These are phyloP conservation scores for Drosophila lacertosa DNA, from an alignment of 1,140 invertebrate genomes.

Conservation along the genomic window DNA sequence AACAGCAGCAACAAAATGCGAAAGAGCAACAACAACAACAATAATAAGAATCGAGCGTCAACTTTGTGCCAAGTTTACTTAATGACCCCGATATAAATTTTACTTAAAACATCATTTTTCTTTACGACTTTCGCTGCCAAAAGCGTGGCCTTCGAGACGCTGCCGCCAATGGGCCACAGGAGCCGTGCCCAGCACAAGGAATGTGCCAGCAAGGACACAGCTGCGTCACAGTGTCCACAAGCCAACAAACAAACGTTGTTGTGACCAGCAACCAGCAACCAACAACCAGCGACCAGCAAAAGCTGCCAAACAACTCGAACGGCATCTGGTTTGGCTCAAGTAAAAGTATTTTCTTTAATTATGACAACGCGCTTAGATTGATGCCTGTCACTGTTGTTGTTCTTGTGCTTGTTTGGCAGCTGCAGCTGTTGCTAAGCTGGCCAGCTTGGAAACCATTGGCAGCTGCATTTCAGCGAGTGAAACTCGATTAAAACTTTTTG, in stretches of 20 bases:
- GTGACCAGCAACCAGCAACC: not conserved
- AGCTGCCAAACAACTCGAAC: conserved; percentile 12
- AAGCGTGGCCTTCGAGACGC: conserved; percentile 36
- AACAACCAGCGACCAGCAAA: not conserved
- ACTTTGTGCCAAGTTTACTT: conserved; percentile 82
- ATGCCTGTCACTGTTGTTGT: conserved; percentile 29
- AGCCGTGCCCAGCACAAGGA: conserved; percentile 13
- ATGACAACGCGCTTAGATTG: conserved; percentile 44
- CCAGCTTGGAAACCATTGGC: not conserved
- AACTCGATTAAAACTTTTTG: conserved; percentile 35
- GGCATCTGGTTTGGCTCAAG: conserved; percentile 41
- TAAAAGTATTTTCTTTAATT: conserved; percentile 53
- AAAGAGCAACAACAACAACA: conserved; percentile 48
- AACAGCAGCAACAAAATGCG: conserved; percentile 6
- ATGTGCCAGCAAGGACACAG: conserved; percentile 31
- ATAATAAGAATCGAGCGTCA: conserved; percentile 56
- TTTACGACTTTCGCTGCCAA: conserved; percentile 72
- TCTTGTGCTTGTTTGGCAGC: not conserved
- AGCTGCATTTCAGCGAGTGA: conserved; percentile 24
- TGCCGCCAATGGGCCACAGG: conserved; percentile 18
- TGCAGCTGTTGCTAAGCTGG: not conserved
- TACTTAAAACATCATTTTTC: conserved; percentile 82
- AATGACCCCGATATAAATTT: conserved; percentile 82
- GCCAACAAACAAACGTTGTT: not conserved
- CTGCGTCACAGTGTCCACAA: conserved; percentile 21